phyloP scores from a whole-genome alignment of 2,797 vertebrate genomes.

The Gallinago nigripennis region DNA sequence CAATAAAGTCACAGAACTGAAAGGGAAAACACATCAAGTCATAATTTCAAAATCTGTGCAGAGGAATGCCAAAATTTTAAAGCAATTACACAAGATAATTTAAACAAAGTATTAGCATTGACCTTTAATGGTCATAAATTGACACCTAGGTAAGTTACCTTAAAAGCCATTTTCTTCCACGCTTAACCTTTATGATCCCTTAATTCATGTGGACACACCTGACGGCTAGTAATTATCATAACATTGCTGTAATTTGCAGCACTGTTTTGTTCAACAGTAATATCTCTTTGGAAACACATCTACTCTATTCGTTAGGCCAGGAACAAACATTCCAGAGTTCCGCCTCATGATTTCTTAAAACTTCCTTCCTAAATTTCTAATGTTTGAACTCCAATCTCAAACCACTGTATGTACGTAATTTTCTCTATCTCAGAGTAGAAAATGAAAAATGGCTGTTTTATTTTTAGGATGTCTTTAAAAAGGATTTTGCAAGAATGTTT shows the following conservation, averaged over 20 bases:
- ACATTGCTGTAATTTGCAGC: background rate
- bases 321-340: background rate
- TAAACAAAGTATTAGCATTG: background rate
- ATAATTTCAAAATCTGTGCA: background rate
- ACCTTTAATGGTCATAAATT: background rate
- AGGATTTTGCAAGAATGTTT: background rate
- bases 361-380: background rate
- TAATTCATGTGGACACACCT: background rate
- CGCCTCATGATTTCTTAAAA: background rate
- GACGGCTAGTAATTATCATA: background rate
- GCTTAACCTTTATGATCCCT: background rate
- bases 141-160: background rate
- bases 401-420: background rate
- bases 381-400: background rate
- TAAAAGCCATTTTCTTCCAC: background rate
- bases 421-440: background rate
- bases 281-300: background rate
- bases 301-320: background rate
- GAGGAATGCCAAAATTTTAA: background rate
- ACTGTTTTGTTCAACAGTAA: background rate
- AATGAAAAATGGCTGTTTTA: background rate
- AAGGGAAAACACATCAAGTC: conserved; percentile 23
- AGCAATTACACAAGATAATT: background rate
- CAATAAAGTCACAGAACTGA: conserved; percentile 89
- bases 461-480: background rate